phyloP scores from a whole-genome alignment of 2,797 vertebrate species.

The Peromyscus nudipes region DNA sequence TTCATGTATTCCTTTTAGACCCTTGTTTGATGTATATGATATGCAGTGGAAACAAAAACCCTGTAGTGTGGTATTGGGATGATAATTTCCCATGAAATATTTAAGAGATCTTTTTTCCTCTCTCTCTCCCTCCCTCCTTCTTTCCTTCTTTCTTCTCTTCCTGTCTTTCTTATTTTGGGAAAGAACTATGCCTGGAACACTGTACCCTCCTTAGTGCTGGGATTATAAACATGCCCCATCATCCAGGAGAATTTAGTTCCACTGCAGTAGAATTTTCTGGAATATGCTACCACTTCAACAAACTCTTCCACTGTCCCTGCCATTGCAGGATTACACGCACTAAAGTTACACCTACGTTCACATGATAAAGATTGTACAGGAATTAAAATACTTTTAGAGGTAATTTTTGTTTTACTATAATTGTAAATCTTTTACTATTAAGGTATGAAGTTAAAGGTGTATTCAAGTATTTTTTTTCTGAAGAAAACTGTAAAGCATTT shows the following conservation, averaged over 20 bases:
- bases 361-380: background rate
- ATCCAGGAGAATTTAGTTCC: background rate
- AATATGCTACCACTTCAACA: background rate
- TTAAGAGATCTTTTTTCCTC: background rate
- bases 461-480: background rate
- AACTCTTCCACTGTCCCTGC: background rate
- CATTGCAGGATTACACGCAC: background rate
- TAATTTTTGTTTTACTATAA: background rate
- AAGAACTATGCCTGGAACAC: background rate
- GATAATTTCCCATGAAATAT: conserved; percentile 13
- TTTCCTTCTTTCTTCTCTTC: background rate
- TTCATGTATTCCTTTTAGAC: background rate
- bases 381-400: background rate
- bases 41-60: background rate
- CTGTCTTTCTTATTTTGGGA: background rate
- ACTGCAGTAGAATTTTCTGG: background rate
- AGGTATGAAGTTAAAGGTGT: background rate
- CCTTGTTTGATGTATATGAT: background rate
- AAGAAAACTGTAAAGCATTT: background rate
- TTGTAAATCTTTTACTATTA: background rate
- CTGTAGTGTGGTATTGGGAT: background rate
- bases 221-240: background rate
- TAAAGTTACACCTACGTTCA: background rate
- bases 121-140: fast-evolving
- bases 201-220: background rate